Evolutionary conservation across 2,113 vertebrate species (phyloP), one percentile per base, ranked within the genome.

Genomic region (Bos taurus): DNA sequence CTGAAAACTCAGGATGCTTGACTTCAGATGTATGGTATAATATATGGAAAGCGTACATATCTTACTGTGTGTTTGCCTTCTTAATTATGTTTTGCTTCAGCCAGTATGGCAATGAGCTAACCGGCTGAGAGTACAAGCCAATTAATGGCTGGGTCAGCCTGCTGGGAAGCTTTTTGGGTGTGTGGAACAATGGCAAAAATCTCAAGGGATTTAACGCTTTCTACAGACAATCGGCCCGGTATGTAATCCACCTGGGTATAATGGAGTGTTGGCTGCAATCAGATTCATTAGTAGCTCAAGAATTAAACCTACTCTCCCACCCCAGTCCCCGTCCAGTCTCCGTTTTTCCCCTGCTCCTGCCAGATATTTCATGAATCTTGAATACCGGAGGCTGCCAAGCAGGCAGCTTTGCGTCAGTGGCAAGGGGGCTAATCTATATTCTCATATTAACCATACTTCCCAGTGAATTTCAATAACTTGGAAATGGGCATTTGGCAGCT

Each of bases 371-470:
- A 62, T 95, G 94, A 92, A 90, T 97, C 98, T 96, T 95, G 88
- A 98, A 90, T 92, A 91, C 86, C 59, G 48, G 36, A 80, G 43
- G 90, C 98, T 98, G 97, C 97, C 93, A 97, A 97, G 78, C 43
- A 82, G 97, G 96, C 97, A 97, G 96, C 96, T 97, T 96, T 97
- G 96, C 93, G 48, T 88, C 33, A 3, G 80, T 96, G 83, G 92
- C 94, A 81, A 97, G 94, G 94, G 95, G 91, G 84, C 97, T 98
- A n/a, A 50, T 98, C 97, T 98, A 30, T 95, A 80, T 43, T 94
- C 48, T 23, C 90, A 36, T 95, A 48, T 84, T n/a, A 83, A 74
- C 83, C 90, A 10, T 77, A 67, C 94, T 83, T 88, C 74, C 97
- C 56, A 2, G 78, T 91, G 97, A 81, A 40, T 82, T 84, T 59